Evolutionary conservation across 2,797 vertebrate genomes (phyloP).

Genomic region (Arrhamphus sclerolepis): DNA sequence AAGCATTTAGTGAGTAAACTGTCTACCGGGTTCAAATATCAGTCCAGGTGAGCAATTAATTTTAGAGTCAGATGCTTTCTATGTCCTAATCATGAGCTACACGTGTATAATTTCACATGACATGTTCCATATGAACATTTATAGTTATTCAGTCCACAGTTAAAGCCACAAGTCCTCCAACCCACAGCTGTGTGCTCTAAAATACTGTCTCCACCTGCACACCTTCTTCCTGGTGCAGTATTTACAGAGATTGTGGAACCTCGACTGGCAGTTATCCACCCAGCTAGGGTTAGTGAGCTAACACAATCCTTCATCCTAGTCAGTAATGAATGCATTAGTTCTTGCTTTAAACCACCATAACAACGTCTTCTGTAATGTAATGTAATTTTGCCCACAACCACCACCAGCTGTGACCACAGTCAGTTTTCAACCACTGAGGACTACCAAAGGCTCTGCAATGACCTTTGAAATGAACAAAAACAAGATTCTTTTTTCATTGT

Average conservation of each 20-base stretch:
- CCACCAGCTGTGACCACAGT: slow-evolving; percentile 39
- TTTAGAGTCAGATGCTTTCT: too few relatives aligned
- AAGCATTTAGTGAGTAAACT: too few relatives aligned
- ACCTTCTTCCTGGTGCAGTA: not conserved
- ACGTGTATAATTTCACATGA: too few relatives aligned
- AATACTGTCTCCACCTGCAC: not conserved
- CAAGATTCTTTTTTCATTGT: slow-evolving; percentile 27
- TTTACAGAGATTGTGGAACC: not conserved
- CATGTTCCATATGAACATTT: too few relatives aligned
- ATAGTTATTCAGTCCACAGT: not conserved
- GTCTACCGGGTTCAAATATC: too few relatives aligned
- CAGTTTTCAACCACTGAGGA: slow-evolving; percentile 25
- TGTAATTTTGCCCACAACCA: slow-evolving; percentile 24
- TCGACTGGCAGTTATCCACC: not conserved
- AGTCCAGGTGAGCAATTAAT: too few relatives aligned
- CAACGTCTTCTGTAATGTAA: slow-evolving; percentile 10
- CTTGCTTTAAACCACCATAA: slow-evolving; percentile 21
- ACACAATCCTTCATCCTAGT: slow-evolving; percentile 20
- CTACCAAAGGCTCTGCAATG: slow-evolving; percentile 17
- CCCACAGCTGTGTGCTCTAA: not conserved
- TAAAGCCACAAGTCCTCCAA: not conserved
- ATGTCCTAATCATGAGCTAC: too few relatives aligned
- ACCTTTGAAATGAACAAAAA: slow-evolving; percentile 12
- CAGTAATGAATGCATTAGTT: slow-evolving; percentile 1
- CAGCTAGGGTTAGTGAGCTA: not conserved